phyloP scores from a whole-genome alignment of 1,140 invertebrate species.

The Drosophila murphyi region DNA sequence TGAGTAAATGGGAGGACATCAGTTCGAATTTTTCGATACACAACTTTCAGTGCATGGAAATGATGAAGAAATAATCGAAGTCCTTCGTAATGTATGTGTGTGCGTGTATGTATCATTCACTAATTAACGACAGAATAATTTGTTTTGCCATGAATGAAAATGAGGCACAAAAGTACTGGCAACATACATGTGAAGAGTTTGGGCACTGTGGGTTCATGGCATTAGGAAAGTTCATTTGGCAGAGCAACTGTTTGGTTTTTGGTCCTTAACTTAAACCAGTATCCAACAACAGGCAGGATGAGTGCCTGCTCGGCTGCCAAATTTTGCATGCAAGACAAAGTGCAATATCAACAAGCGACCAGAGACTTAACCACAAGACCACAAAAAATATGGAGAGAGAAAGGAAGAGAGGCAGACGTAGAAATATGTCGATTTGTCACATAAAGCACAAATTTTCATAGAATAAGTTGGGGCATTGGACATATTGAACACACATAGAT shows the following conservation, averaged over 20 bases:
- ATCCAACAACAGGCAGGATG: neutral
- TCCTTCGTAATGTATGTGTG: constrained; percentile 37
- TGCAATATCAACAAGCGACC: constrained; percentile 75
- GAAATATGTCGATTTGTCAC: constrained; percentile 73
- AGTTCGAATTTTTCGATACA: constrained; percentile 12
- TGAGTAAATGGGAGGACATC: constrained; percentile 48
- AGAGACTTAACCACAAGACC: constrained; percentile 30
- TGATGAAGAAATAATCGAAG: constrained; percentile 76
- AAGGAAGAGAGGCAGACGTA: neutral
- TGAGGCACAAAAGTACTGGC: constrained; percentile 13
- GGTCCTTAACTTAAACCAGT: constrained; percentile 6
- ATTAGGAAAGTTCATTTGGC: constrained; percentile 79
- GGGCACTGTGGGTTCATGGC: constrained; percentile 18
- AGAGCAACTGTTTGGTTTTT: constrained; percentile 79
- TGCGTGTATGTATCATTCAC: constrained; percentile 58
- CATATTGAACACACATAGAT: constrained; percentile 19
- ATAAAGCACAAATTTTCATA: constrained; percentile 62
- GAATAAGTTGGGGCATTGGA: constrained; percentile 57
- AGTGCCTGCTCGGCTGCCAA: constrained; percentile 39
- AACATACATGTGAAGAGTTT: constrained; percentile 9
- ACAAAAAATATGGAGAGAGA: constrained; percentile 6
- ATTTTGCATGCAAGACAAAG: constrained; percentile 79
- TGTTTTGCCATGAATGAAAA: constrained; percentile 65
- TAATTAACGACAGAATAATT: constrained; percentile 83
- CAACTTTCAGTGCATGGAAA: constrained; percentile 61